Evolutionary conservation across 30 jellyfish, hydroid and myxozoan genomes (phyloP).

Genomic region (Aurelia sp.): DNA sequence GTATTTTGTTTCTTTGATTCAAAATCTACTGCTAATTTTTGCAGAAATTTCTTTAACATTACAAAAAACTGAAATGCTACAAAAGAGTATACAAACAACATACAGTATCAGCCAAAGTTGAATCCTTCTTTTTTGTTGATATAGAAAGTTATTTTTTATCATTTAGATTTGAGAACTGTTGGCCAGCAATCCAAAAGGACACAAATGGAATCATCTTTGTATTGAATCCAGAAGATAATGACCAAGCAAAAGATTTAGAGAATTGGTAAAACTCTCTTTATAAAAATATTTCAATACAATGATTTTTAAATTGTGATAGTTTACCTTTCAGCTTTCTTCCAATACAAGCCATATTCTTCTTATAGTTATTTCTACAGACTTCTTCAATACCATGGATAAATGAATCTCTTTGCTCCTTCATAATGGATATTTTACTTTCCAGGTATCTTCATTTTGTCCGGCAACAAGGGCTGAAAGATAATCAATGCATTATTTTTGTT

Average conservation of each 20-base stretch:
- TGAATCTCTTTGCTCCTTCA: no score
- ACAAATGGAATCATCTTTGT: conserved; percentile 80
- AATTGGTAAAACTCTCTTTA: conserved; percentile 60
- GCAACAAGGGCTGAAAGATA: conserved; percentile 76
- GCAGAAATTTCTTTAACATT: no score
- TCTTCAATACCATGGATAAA: no score
- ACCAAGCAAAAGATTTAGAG: conserved; percentile 86
- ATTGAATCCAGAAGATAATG: conserved; percentile 67
- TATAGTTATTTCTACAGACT: neutral
- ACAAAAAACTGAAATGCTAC: no score
- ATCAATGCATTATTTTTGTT: conserved; percentile 72
- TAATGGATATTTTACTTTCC: neutral
- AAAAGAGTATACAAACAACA: no score
- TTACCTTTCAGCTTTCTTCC: neutral
- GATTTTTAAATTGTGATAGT: no score
- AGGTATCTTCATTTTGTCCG: conserved; percentile 92
- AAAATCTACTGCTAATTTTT: no score
- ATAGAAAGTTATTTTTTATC: no score
- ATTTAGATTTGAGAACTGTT: conserved; percentile 86
- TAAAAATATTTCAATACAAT: no score
- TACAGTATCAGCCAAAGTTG: no score
- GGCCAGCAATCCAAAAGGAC: conserved; percentile 96
- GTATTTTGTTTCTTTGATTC: no score
- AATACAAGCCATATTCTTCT: neutral
- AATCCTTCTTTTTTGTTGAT: no score